phyloP scores from a whole-genome alignment of 2,888 invertebrate genomes.

The Petrophora chlorosata region DNA sequence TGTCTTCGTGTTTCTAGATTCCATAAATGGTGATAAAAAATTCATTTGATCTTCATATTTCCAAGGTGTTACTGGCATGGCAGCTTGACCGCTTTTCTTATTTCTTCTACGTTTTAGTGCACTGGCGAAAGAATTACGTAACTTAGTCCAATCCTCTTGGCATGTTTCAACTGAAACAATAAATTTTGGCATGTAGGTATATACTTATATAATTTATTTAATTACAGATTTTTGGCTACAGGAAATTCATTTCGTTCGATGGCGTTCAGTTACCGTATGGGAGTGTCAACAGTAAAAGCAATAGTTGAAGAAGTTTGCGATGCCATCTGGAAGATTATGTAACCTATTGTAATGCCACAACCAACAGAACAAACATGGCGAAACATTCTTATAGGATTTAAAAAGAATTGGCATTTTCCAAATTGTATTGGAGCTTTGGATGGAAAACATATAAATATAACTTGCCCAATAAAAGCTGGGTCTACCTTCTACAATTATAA shows the following conservation, averaged over 20 bases:
- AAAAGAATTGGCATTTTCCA: constrained; percentile 20
- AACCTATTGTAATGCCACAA: constrained; percentile 16
- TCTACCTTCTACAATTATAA: constrained; percentile 37
- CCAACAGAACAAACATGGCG: constrained; percentile 15
- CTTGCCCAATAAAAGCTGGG: constrained; percentile 31
- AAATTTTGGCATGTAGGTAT: too few species aligned
- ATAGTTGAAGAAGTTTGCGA: constrained; percentile 44
- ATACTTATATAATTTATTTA: too few species aligned
- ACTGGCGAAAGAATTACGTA: constrained; percentile 33
- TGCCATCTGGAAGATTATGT: constrained; percentile 40
- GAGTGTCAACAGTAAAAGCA: constrained; percentile 36
- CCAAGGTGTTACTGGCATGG: constrained; percentile 26
- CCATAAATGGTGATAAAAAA: constrained; percentile 33
- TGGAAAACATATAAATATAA: constrained; percentile 13
- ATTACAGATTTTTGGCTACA: constrained; percentile 39
- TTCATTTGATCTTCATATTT: constrained; percentile 39
- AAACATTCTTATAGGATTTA: constrained; percentile 16
- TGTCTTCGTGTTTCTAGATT: constrained; percentile 22
- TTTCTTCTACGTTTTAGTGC: constrained; percentile 34
- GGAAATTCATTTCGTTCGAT: constrained; percentile 40
- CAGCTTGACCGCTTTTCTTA: constrained; percentile 34
- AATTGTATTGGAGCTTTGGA: constrained; percentile 13
- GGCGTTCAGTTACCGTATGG: constrained; percentile 41
- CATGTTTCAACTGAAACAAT: constrained; percentile 34
- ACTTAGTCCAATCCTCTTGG: constrained; percentile 33